Base-by-base conservation (phyloP, 2,888 invertebrate genomes). In the Dione juno region DNA sequence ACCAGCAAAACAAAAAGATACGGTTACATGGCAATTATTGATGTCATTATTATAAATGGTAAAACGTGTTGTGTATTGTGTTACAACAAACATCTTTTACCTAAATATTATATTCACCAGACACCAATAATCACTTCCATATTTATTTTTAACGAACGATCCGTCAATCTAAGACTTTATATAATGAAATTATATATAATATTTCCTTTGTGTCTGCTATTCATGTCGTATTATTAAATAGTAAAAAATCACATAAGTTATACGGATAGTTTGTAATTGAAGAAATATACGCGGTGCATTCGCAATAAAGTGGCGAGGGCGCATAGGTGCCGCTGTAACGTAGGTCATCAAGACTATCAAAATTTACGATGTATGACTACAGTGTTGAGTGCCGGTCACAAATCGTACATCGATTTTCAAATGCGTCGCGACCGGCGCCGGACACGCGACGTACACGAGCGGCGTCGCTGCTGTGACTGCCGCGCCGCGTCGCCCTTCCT, bases 341-440 rank as follows among this genome's bases (percentile, higher is more conserved):
- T 83, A 82, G 84, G 85, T 83, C 78, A 83, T 85, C 77, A 81
- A 75, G 80, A 78, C 78, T 83, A 84, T 84, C 77, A 78, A 82
- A 85, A 86, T 89, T 64, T 88, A 89, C 88, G 81, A 76, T 77
- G 79, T 85, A 80, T 82, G 81, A 82, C 84, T 84, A 28, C 2
- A 81, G 81, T 85, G 82, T 82, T 79, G 81, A 82, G 84, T 83
- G 87, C 87, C 88, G 88, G 87, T 88, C 87, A 87, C 88, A 88
- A 88, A 88, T 90, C 88, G 87, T 89, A 90, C 92, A 93, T 93
- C 89, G 92, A 92, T 92, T 92, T 92, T 92, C 85, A 85, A 86
- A 82, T 79, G 83, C 78, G 90, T 88, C 88, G 88, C 89, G 88
- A 86, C 84, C 87, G 87, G 83, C 88, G 85, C 86, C 85, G 77